These are phyloP conservation scores for Alsophila aescularia DNA, from an alignment of 2,888 invertebrate genomes.

Conservation along the genomic window DNA sequence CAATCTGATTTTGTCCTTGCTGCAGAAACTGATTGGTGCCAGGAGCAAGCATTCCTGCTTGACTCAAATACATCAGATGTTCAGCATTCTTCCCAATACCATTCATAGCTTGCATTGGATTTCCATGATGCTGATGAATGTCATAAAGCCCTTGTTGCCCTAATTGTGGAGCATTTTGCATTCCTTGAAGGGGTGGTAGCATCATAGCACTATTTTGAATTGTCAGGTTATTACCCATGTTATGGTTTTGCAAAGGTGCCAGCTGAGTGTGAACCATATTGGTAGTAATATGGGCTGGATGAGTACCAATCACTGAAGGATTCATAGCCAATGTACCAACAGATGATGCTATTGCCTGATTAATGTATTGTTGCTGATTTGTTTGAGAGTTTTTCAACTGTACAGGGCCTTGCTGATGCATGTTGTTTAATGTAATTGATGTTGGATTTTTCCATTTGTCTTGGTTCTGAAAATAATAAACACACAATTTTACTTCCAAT, in stretches of 20 bases:
- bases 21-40: conserved; percentile 86
- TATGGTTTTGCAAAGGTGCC: conserved; percentile 80
- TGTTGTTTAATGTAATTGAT: conserved; percentile 83
- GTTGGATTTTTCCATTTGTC: conserved; percentile 94
- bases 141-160: conserved; percentile 82
- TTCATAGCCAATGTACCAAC: conserved; percentile 78
- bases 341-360: conserved; percentile 77
- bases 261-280: conserved; percentile 84
- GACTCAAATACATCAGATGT: conserved; percentile 80
- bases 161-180: conserved; percentile 80
- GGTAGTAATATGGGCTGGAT: conserved; percentile 75
- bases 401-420: conserved; percentile 83
- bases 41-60: conserved; percentile 84
- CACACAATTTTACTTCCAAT: conserved; percentile 2
- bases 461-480: conserved; percentile 87
- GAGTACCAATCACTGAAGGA: conserved; percentile 77
- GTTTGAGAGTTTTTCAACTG: conserved; percentile 79
- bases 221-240: conserved; percentile 71
- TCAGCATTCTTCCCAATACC: conserved; percentile 80
- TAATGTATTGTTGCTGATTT: conserved; percentile 80
- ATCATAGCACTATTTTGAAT: conserved; percentile 80
- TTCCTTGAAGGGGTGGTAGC: conserved; percentile 77
- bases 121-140: conserved; percentile 77
- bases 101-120: conserved; percentile 80
- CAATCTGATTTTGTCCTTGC: conserved; percentile 86